Evolutionary conservation across 2,888 invertebrate genomes (phyloP).

Genomic region (Folsomia candida): DNA sequence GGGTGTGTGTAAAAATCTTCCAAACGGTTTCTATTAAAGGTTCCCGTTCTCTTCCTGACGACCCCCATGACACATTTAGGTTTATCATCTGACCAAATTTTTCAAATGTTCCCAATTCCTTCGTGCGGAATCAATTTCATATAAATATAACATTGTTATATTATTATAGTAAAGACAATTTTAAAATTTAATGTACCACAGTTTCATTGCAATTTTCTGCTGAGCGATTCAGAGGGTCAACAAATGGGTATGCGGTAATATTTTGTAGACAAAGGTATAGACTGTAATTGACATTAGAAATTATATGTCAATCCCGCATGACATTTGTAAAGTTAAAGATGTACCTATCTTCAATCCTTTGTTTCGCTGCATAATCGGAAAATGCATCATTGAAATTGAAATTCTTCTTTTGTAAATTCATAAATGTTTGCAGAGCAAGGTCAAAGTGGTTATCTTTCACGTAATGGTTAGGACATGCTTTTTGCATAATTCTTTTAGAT

Average conservation of each 20-base stretch:
- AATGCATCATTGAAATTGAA: slow-evolving; percentile 19
- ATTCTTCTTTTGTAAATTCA: slow-evolving; percentile 20
- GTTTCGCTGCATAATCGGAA: slow-evolving; percentile 16
- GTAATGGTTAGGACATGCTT: slow-evolving; percentile 37
- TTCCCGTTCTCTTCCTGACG: slow-evolving; percentile 24
- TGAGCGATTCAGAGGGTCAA: neutral
- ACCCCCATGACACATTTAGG: slow-evolving; percentile 3
- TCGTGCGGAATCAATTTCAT: neutral
- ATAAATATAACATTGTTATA: neutral
- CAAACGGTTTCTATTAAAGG: slow-evolving; percentile 46
- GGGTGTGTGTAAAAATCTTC: slow-evolving; percentile 43
- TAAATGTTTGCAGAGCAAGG: slow-evolving; percentile 23
- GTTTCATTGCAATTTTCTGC: slow-evolving; percentile 13
- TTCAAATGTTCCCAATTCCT: slow-evolving; percentile 20
- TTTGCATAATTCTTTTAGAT: slow-evolving; percentile 28
- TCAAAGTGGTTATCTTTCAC: slow-evolving; percentile 32
- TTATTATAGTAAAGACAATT: neutral
- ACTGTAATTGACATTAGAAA: too few species aligned
- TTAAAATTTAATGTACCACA: slow-evolving; percentile 15
- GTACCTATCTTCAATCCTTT: slow-evolving; percentile 29
- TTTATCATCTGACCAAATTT: slow-evolving; percentile 18
- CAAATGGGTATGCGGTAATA: slow-evolving; percentile 26
- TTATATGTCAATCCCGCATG: too few species aligned
- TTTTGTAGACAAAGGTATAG: slow-evolving; percentile 21
- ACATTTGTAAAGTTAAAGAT: too few species aligned